phyloP scores from a whole-genome alignment of 2,888 invertebrate species.

The Stenodera caucasica region DNA sequence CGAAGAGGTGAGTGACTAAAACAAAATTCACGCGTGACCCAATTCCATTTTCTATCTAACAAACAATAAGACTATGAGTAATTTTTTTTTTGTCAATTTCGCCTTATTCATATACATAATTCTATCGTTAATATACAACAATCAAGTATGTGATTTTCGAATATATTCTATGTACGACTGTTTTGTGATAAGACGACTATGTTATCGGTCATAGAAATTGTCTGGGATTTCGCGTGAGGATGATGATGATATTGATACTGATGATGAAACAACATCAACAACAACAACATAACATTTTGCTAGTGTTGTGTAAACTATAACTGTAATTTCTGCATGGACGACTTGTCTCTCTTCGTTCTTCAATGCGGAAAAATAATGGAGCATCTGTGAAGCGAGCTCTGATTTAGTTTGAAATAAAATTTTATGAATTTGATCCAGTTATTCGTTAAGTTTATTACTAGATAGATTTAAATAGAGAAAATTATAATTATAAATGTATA shows the following conservation, averaged over 20 bases:
- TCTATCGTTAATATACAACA: neutral
- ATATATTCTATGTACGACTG: slow-evolving; percentile 1
- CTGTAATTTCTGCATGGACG: slow-evolving; percentile 10
- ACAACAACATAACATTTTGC: neutral
- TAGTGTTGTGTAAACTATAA: neutral
- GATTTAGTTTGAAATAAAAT: slow-evolving; percentile 8
- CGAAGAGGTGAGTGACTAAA: neutral
- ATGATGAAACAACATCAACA: neutral
- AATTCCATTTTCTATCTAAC: neutral
- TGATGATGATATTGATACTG: neutral
- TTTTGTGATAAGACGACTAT: slow-evolving; percentile 5
- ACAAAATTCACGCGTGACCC: neutral
- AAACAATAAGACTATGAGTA: no score
- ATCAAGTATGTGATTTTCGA: slow-evolving; percentile 11
- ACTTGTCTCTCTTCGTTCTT: neutral
- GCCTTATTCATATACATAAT: neutral
- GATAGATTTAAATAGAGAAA: no score
- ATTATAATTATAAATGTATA: no score
- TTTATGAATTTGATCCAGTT: slow-evolving; percentile 8
- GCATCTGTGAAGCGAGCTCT: slow-evolving; percentile 8
- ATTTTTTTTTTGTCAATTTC: neutral
- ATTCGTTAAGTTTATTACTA: neutral
- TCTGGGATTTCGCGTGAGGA: slow-evolving; percentile 9
- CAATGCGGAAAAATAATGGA: neutral
- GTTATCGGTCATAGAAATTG: slow-evolving; percentile 14